Conservation (phyloP, 2,888 invertebrate genomes). For the Drosophila affinis region DNA sequence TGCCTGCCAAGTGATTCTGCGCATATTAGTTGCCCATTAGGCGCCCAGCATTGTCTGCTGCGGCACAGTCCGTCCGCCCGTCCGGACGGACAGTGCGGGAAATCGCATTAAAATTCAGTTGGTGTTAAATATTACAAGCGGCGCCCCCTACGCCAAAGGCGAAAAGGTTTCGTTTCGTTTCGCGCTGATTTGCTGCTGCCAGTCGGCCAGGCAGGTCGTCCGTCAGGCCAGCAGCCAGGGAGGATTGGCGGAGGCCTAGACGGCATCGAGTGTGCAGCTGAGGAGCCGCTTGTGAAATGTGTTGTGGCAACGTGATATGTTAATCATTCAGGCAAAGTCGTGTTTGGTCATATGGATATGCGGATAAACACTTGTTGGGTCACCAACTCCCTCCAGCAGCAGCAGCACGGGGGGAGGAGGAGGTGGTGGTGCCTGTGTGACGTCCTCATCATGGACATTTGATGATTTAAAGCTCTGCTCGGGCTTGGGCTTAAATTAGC, state of each 20-base stretch:
- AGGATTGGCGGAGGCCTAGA: not conserved
- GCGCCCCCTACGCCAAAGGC: constrained; percentile 47
- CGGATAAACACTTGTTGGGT: constrained; percentile 46
- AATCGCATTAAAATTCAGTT: constrained; percentile 75
- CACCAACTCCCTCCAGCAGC: not conserved
- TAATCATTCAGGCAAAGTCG: constrained; percentile 76
- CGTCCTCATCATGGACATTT: constrained; percentile 42
- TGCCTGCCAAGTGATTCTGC: constrained; percentile 74
- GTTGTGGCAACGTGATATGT: constrained; percentile 80
- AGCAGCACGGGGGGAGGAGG: not conserved
- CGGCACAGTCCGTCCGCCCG: not conserved
- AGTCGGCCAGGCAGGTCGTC: constrained; percentile 57
- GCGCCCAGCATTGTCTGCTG: constrained; percentile 60
- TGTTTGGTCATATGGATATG: constrained; percentile 58
- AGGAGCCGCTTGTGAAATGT: constrained; percentile 65
- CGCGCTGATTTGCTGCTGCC: constrained; percentile 69
- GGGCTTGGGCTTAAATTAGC: constrained; percentile 29
- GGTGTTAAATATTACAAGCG: constrained; percentile 76
- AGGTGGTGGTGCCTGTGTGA: constrained; percentile 2
- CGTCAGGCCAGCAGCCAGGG: constrained; percentile 28
- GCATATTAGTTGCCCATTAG: constrained; percentile 76
- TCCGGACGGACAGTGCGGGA: constrained; percentile 20
- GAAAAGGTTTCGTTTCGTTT: constrained; percentile 68
- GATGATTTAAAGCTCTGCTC: constrained; percentile 27
- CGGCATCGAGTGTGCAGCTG: constrained; percentile 39